phyloP scores from a whole-genome alignment of 2,797 vertebrate species.

The Thamnophis elegans region DNA sequence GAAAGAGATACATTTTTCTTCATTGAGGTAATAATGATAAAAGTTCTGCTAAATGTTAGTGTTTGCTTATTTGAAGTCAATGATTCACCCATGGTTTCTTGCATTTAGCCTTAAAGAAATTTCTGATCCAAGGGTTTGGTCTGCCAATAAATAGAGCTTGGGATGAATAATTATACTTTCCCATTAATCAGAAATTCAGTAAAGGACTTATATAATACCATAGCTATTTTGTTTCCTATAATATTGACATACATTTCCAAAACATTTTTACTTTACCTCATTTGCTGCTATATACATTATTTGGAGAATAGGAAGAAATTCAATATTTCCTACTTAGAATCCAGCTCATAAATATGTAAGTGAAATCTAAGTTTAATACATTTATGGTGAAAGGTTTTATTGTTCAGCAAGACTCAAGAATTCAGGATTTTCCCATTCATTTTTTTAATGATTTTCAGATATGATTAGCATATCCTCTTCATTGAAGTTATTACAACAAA shows the following conservation, averaged over 20 bases:
- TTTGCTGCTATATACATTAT: slow-evolving; percentile 25
- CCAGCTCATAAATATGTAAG: slow-evolving; percentile 10
- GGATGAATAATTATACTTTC: slow-evolving; percentile 27
- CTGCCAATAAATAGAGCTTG: neutral
- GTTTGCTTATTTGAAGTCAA: slow-evolving; percentile 1
- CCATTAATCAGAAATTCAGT: slow-evolving; percentile 25
- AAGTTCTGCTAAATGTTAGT: slow-evolving; percentile 2
- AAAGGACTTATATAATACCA: slow-evolving; percentile 14
- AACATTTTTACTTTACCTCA: slow-evolving; percentile 24
- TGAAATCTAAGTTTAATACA: neutral
- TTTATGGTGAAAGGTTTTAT: neutral
- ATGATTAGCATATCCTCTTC: neutral
- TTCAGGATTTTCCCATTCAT: neutral
- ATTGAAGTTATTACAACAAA: neutral
- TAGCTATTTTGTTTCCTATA: slow-evolving; percentile 31
- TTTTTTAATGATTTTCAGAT: neutral
- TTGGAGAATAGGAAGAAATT: slow-evolving; percentile 21
- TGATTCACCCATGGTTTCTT: neutral
- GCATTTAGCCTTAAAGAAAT: neutral
- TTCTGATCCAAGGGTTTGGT: neutral
- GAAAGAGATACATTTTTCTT: neutral
- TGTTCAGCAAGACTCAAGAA: slow-evolving; percentile 7
- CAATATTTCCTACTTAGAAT: slow-evolving; percentile 31
- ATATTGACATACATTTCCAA: slow-evolving; percentile 19
- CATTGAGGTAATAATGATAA: neutral